Evolutionary conservation across 2,888 invertebrate species (phyloP).

Genomic region (Drosophila mulleri): DNA sequence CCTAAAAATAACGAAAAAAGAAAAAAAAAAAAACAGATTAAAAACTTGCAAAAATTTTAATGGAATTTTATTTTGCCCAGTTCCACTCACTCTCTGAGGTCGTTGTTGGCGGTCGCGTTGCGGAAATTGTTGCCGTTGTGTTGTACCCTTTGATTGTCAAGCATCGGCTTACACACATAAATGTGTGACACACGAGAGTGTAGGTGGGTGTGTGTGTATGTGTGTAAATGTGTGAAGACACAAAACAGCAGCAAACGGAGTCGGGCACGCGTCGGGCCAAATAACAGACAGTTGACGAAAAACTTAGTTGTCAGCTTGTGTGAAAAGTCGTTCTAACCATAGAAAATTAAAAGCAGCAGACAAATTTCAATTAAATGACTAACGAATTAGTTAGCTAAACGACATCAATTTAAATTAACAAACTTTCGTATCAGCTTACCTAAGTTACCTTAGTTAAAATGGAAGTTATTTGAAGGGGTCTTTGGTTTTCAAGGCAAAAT

Average conservation of each 20-base stretch:
- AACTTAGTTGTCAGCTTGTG: conserved; percentile 42
- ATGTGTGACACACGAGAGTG: conserved; percentile 46
- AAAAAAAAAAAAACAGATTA: conserved; percentile 21
- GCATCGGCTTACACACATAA: conserved; percentile 76
- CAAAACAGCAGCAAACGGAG: neutral
- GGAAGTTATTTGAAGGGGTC: too few relatives aligned
- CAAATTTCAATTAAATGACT: neutral
- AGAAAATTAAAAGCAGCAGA: conserved; percentile 6
- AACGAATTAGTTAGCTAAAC: neutral
- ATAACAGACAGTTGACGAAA: conserved; percentile 26
- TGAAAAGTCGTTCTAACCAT: conserved; percentile 22
- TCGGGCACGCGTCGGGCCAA: conserved; percentile 5
- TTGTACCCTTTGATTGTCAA: conserved; percentile 75
- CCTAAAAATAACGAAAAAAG: conserved; percentile 11
- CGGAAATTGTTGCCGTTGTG: conserved; percentile 67
- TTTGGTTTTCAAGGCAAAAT: too few relatives aligned
- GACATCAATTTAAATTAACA: neutral
- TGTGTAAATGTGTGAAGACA: conserved; percentile 18
- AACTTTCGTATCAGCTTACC: neutral
- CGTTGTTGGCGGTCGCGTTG: conserved; percentile 60
- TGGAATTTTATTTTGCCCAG: conserved; percentile 70
- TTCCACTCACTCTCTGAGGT: conserved; percentile 20
- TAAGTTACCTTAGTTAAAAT: neutral
- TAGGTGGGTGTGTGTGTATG: neutral
- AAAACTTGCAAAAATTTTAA: conserved; percentile 68